A percentile compares a stretch with the other conserved stretches of the same genome.
phyloP scores from a whole-genome alignment of 1,140 invertebrate genomes.

The Trachelipus rathkii region DNA sequence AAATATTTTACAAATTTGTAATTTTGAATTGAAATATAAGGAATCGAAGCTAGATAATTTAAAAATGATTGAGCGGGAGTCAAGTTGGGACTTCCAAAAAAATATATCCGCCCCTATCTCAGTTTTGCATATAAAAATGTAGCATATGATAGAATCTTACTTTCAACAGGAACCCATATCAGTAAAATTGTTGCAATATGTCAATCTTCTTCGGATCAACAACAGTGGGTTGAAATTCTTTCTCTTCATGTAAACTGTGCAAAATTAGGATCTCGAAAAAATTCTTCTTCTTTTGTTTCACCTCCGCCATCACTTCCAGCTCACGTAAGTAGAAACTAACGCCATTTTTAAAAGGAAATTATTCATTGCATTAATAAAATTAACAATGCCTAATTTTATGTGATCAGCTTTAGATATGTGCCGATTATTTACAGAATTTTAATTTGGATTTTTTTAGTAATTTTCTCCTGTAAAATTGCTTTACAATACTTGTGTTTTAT shows the following conservation, averaged over 20 bases:
- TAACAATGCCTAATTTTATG: neutral
- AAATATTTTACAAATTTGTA: no score
- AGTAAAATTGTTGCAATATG: slow-evolving; percentile 83
- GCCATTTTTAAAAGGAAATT: neutral
- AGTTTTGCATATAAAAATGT: no score
- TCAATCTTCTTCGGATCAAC: slow-evolving; percentile 74
- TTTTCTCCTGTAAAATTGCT: neutral
- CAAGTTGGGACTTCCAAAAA: no score
- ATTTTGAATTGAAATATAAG: no score
- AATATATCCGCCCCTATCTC: no score
- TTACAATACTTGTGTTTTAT: neutral
- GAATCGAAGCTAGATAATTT: no score
- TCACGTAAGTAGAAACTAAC: slow-evolving; percentile 33
- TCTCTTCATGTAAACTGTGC: slow-evolving; percentile 56
- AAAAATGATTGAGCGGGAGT: no score
- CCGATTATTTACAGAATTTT: slow-evolving; percentile 17
- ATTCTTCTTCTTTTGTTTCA: neutral
- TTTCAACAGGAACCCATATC: slow-evolving; percentile 70
- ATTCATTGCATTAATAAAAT: slow-evolving; percentile 21
- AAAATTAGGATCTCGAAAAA: neutral
- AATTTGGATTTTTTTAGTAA: slow-evolving; percentile 12
- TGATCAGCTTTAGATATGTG: neutral
- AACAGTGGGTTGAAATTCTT: slow-evolving; percentile 77
- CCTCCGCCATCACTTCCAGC: slow-evolving; percentile 35
- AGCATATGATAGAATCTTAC: no score